These are phyloP conservation scores for Kradibia gibbosae DNA, from an alignment of 1,140 invertebrate genomes.

Conservation along the genomic window DNA sequence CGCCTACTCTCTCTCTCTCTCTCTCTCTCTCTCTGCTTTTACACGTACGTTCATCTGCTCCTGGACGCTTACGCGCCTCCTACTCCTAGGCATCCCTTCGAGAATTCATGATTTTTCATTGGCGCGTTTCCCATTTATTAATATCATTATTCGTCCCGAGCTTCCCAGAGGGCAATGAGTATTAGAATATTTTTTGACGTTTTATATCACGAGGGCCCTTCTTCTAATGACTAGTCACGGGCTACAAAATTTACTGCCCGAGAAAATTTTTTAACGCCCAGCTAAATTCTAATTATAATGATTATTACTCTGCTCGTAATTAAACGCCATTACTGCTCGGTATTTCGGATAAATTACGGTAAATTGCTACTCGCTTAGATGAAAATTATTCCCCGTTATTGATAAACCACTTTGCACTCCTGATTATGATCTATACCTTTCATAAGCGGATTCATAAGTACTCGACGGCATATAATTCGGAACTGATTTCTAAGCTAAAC, in stretches of 20 bases:
- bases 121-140: conserved; percentile 23
- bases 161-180: not conserved
- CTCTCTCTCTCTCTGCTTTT: conserved; percentile 14
- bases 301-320: too few species aligned
- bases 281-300: not conserved
- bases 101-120: conserved; percentile 32
- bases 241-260: not conserved
- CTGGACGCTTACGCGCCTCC: not conserved
- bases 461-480: too few species aligned
- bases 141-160: conserved; percentile 25
- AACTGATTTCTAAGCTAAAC: too few species aligned
- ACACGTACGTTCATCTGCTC: conserved; percentile 17
- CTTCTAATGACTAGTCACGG: not conserved
- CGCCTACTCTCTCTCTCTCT: conserved; percentile 15
- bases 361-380: too few species aligned
- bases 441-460: too few species aligned
- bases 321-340: too few species aligned
- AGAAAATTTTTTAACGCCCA: not conserved
- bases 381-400: too few species aligned
- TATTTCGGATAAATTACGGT: too few species aligned
- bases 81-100: not conserved
- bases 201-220: not conserved
- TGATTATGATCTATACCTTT: too few species aligned
- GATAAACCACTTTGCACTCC: too few species aligned
- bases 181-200: not conserved